Evolutionary conservation across 2,113 vertebrate species (phyloP).

Genomic region (Saguinus midas): DNA sequence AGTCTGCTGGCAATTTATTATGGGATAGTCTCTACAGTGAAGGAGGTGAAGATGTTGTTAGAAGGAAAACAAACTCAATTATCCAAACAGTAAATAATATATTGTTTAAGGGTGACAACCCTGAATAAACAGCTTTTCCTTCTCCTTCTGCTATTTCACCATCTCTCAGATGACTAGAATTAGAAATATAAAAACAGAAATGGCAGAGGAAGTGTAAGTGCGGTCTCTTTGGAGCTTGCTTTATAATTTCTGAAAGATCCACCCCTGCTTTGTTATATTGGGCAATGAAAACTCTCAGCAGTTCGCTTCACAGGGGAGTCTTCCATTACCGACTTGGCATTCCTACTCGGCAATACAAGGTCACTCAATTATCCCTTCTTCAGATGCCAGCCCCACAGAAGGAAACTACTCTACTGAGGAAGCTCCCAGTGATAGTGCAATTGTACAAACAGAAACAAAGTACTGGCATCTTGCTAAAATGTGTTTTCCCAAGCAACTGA

Average conservation of each 20-base stretch:
- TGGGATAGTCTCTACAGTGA: neutral
- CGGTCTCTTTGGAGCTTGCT: neutral
- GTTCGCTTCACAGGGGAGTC: slow-evolving; percentile 56
- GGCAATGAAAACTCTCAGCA: slow-evolving; percentile 62
- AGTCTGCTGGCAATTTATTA: neutral
- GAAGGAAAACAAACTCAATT: neutral
- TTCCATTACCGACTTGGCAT: slow-evolving; percentile 49
- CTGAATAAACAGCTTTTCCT: neutral
- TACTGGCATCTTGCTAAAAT: slow-evolving; percentile 42
- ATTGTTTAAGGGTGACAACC: neutral
- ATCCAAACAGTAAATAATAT: neutral
- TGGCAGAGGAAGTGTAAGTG: slow-evolving; percentile 48
- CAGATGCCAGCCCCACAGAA: slow-evolving; percentile 43
- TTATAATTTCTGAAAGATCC: slow-evolving; percentile 55
- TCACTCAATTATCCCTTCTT: slow-evolving; percentile 70
- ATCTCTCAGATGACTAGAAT: slow-evolving; percentile 19
- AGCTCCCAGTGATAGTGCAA: neutral
- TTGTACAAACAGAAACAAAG: slow-evolving; percentile 58
- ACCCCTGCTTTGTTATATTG: slow-evolving; percentile 29
- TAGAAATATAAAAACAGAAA: slow-evolving; percentile 34
- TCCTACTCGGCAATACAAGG: slow-evolving; percentile 23
- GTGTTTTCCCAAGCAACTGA: slow-evolving; percentile 52
- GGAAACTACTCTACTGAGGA: slow-evolving; percentile 54
- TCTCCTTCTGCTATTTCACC: neutral
- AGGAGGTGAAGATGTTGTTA: neutral